Base-by-base conservation (phyloP, 2,113 vertebrate genomes). In the Solenodon paradoxus region DNA sequence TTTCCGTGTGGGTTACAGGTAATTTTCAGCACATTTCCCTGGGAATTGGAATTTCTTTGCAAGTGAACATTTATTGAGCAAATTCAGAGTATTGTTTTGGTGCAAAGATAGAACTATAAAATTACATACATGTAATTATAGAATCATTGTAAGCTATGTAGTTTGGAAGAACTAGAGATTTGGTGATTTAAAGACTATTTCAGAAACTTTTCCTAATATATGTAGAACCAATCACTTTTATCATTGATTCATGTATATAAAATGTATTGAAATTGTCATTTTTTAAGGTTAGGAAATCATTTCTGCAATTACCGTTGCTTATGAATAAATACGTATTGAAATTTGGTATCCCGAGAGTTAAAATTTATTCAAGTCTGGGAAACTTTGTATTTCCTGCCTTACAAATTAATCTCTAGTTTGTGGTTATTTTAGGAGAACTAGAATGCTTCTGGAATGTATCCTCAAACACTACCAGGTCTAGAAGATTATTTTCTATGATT, bases 1-100 rank as follows among this genome's bases (percentile, higher is more conserved):
- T 79, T 72, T 17, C 59, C 32, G 17, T 74, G 32, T 51, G 22
- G 17, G 11, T 40, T 16, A 64, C 28, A 15, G 40, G 5, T 77
- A 80, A 77, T 78, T 96, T 88, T 68, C 24, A 92, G 38, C 63
- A 30, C 7, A 75, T 64, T 88, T 71, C 45, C 38, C 13, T 92
- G 11, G 88, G 59, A 63, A 77, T 85, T 84, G 40, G 28, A 96
- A 93, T 81, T 72, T 64, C 78, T 83, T 90, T 93, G 16, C 11
- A 84, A 90, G n/a, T 75, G 79, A 42, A 55, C 24, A 59, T 42
- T 68, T 82, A 88, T 66, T 59, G 26, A 78, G 35, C 42, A 93
- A 86, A 61, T 61, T 55, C 24, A 80, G 10, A 68, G 3, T 45
- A 87, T 83, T 80, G 13, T 87, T 80, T 89, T 81, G 16, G 32